A percentile compares a stretch with the other conserved stretches of the same genome.
phyloP scores from a whole-genome alignment of 1,140 invertebrate species.

The Apis dorsata region DNA sequence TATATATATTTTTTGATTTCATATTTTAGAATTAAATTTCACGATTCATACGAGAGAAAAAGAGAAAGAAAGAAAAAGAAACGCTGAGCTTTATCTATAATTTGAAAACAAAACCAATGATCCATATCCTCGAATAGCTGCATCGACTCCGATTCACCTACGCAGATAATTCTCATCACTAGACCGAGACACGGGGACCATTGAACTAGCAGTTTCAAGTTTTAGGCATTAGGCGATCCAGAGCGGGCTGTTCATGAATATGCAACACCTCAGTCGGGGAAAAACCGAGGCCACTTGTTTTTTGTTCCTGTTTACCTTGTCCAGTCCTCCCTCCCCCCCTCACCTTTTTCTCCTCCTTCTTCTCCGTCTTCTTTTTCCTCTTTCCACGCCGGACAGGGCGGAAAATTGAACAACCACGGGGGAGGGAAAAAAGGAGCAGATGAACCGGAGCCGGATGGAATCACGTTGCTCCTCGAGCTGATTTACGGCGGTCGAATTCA shows the following conservation, averaged over 20 bases:
- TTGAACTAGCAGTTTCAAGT: conserved; percentile 9
- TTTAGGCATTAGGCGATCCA: background rate
- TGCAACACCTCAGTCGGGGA: background rate
- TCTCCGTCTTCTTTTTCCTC: background rate
- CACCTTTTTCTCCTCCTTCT: too few species aligned
- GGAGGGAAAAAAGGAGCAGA: background rate
- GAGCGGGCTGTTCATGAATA: conserved; percentile 8
- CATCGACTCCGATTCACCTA: background rate
- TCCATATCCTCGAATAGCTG: too few species aligned
- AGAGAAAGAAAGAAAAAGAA: too few species aligned
- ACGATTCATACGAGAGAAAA: too few species aligned
- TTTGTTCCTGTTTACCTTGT: conserved; percentile 2
- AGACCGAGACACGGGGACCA: background rate
- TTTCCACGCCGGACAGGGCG: background rate
- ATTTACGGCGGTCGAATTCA: conserved; percentile 38
- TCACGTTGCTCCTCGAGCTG: conserved; percentile 19
- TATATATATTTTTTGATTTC: too few species aligned
- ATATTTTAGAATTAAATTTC: too few species aligned
- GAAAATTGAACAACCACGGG: conserved; percentile 5
- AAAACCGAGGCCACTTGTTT: background rate
- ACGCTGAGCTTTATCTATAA: too few species aligned
- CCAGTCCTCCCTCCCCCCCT: too few species aligned
- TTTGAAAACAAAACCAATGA: too few species aligned
- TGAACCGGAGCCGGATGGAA: background rate
- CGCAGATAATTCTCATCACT: background rate